phyloP scores from a whole-genome alignment of 2,797 vertebrate genomes.

The Hafferia zeledoni region DNA sequence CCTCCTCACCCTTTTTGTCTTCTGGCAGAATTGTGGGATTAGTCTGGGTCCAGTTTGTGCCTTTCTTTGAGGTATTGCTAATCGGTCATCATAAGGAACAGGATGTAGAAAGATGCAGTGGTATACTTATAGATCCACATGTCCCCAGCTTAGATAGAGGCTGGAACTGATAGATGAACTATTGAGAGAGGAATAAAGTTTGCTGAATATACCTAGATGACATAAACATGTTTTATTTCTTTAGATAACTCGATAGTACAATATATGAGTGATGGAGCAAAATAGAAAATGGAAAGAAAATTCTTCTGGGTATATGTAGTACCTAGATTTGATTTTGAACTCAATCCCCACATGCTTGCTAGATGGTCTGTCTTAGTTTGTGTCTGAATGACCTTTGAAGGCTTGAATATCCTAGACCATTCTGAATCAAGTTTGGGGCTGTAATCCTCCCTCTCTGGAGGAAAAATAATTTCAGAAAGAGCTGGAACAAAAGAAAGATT shows the following conservation, averaged over 20 bases:
- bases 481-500: slow-evolving; percentile 44
- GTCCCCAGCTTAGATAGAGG: neutral
- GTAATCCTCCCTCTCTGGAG: slow-evolving; percentile 18
- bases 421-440: slow-evolving; percentile 51
- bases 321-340: slow-evolving; percentile 48
- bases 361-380: slow-evolving; percentile 51
- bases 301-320: slow-evolving; percentile 59
- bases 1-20: neutral
- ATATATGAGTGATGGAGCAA: slow-evolving; percentile 56
- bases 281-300: slow-evolving; percentile 64
- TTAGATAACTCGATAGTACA: slow-evolving; percentile 58
- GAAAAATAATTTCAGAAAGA: slow-evolving; percentile 44
- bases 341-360: neutral
- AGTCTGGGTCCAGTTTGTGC: neutral
- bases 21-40: neutral
- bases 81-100: neutral
- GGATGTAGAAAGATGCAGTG: neutral
- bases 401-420: slow-evolving; percentile 17
- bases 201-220: slow-evolving; percentile 44
- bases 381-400: slow-evolving; percentile 44
- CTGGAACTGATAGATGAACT: slow-evolving; percentile 33
- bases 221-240: slow-evolving; percentile 62
- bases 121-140: neutral
- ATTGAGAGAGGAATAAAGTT: slow-evolving; percentile 45
- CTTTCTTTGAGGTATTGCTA: neutral